Evolutionary conservation across 2,797 vertebrate species (phyloP).

Genomic region (Phalloptychus januarius): DNA sequence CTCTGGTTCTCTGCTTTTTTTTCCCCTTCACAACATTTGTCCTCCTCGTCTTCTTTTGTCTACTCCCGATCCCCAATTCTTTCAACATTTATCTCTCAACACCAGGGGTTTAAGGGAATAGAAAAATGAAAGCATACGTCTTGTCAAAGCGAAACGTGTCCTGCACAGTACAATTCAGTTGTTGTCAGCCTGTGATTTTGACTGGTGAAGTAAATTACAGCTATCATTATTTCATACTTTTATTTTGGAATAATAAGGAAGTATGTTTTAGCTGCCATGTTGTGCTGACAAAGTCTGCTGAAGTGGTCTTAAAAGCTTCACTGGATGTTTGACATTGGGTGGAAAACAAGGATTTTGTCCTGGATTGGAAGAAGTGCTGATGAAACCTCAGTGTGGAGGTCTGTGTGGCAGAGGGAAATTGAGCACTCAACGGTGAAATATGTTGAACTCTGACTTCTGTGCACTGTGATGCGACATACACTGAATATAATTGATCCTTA

Average conservation of each 20-base stretch:
- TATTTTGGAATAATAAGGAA: not conserved
- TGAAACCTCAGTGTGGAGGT: not conserved
- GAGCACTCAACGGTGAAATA: not conserved
- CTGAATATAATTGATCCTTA: not conserved
- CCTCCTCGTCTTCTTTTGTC: constrained; percentile 1
- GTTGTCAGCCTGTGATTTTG: not conserved
- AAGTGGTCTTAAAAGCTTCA: not conserved
- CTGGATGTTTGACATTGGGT: not conserved
- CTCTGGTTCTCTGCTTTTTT: constrained; percentile 14
- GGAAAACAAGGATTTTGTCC: not conserved
- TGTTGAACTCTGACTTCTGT: not conserved
- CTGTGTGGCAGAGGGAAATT: not conserved
- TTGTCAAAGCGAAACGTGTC: not conserved
- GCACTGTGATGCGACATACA: not conserved
- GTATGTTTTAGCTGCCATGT: not conserved
- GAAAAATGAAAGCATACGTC: not conserved
- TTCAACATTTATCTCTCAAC: constrained; percentile 1
- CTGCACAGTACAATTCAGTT: not conserved
- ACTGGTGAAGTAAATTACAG: not conserved
- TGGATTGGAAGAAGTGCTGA: not conserved
- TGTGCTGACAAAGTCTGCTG: not conserved
- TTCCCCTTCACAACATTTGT: not conserved
- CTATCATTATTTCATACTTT: not conserved
- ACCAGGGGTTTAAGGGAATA: not conserved
- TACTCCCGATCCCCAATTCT: constrained; percentile 4